Conservation (phyloP, 1,140 invertebrate species). For the Heliconius eleuchia region DNA sequence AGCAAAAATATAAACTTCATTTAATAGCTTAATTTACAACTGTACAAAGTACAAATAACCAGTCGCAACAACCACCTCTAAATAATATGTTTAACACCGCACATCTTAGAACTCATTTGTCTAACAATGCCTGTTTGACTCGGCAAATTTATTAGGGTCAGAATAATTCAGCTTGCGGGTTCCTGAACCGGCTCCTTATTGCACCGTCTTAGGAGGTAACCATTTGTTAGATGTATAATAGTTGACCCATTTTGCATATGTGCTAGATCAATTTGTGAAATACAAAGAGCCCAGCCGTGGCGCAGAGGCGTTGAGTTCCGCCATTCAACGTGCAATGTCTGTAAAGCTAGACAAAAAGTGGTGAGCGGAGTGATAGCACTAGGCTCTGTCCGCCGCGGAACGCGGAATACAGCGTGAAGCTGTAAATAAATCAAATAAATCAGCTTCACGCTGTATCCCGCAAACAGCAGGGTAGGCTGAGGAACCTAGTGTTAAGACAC, state of each 20-base stretch:
- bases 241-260: constrained; percentile 72
- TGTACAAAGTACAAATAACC: constrained; percentile 51
- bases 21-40: constrained; percentile 39
- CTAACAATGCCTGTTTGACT: constrained; percentile 76
- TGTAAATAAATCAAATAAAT: not conserved
- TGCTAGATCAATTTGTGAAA: constrained; percentile 31
- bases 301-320: too few relatives aligned
- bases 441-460: too few relatives aligned
- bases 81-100: constrained; percentile 51
- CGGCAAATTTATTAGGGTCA: constrained; percentile 79
- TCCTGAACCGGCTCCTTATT: constrained; percentile 74
- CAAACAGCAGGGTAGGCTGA: too few relatives aligned
- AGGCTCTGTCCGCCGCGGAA: too few relatives aligned
- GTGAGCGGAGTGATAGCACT: too few relatives aligned
- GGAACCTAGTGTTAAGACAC: too few relatives aligned
- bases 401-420: too few relatives aligned
- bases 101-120: constrained; percentile 76
- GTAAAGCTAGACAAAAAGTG: too few relatives aligned
- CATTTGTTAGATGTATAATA: constrained; percentile 78
- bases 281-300: too few relatives aligned
- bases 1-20: not conserved
- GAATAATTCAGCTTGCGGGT: constrained; percentile 77
- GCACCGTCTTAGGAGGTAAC: constrained; percentile 69
- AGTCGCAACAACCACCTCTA: constrained; percentile 45
- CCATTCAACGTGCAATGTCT: too few relatives aligned